Evolutionary conservation across 2,888 invertebrate genomes (phyloP).

Genomic region (Pterostichus madidus): DNA sequence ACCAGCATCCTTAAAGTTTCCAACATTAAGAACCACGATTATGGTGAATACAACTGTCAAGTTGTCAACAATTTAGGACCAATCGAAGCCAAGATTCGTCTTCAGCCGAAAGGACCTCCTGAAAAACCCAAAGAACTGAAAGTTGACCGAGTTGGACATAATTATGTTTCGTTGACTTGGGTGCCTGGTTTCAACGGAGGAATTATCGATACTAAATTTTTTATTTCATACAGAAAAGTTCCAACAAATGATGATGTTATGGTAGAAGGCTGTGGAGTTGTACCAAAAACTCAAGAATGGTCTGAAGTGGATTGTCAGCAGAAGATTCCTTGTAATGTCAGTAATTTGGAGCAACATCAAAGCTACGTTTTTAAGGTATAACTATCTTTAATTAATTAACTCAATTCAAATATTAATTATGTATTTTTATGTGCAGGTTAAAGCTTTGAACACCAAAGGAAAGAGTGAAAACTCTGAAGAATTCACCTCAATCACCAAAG

Average conservation of each 20-base stretch:
- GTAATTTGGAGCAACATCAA: constrained; percentile 91
- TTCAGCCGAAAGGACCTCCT: constrained; percentile 93
- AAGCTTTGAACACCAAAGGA: constrained; percentile 93
- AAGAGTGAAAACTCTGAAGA: constrained; percentile 93
- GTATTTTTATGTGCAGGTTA: constrained; percentile 79
- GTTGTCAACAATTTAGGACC: constrained; percentile 91
- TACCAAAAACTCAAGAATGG: constrained; percentile 84
- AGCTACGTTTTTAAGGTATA: constrained; percentile 90
- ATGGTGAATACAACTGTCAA: constrained; percentile 94
- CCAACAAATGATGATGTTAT: constrained; percentile 82
- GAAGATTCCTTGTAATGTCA: constrained; percentile 93
- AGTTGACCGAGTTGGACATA: constrained; percentile 87
- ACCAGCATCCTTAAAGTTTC: constrained; percentile 87
- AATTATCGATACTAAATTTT: constrained; percentile 90
- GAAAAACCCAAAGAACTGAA: constrained; percentile 88
- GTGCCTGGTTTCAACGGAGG: constrained; percentile 96
- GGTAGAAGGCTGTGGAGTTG: constrained; percentile 82
- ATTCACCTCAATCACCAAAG: constrained; percentile 88
- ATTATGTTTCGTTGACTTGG: constrained; percentile 90
- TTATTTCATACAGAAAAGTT: constrained; percentile 88
- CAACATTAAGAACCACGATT: constrained; percentile 89
- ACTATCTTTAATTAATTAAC: constrained; percentile 7
- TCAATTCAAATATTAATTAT: not conserved
- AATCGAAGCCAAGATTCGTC: constrained; percentile 85
- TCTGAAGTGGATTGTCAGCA: constrained; percentile 91